phyloP scores from a whole-genome alignment of 2,888 invertebrate genomes.

The Seira sanloemensis region DNA sequence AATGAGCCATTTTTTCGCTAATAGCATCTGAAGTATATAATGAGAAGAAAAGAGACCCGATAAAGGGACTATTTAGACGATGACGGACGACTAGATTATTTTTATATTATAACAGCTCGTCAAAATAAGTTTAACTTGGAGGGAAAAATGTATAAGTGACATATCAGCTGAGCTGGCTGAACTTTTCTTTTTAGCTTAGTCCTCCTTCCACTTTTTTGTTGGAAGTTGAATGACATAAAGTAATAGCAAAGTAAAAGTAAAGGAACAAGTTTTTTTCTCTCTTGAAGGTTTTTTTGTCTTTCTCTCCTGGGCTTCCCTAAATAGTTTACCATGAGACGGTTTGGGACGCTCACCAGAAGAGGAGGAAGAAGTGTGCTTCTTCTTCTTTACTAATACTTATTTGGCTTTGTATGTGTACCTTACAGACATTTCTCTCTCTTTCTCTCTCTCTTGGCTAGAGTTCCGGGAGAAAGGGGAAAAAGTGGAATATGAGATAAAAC shows the following conservation, averaged over 20 bases:
- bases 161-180: constrained; percentile 28
- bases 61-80: constrained; percentile 5
- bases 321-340: background rate
- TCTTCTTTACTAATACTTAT: too few species aligned
- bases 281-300: background rate
- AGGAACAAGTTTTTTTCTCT: constrained; percentile 25
- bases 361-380: background rate
- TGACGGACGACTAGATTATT: constrained; percentile 10
- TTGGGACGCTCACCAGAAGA: background rate
- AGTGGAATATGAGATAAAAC: background rate
- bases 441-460: background rate
- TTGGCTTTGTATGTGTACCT: background rate
- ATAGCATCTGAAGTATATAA: background rate
- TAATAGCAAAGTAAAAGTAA: constrained; percentile 54
- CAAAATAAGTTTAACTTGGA: constrained; percentile 34
- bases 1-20: background rate
- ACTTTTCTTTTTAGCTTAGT: background rate
- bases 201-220: background rate
- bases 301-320: constrained; percentile 33
- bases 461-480: background rate
- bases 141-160: constrained; percentile 30
- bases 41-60: background rate
- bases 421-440: background rate
- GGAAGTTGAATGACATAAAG: constrained; percentile 50
- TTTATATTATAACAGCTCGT: constrained; percentile 46